phyloP scores from a whole-genome alignment of 2,113 vertebrate genomes.

The Meleagris gallopavo region DNA sequence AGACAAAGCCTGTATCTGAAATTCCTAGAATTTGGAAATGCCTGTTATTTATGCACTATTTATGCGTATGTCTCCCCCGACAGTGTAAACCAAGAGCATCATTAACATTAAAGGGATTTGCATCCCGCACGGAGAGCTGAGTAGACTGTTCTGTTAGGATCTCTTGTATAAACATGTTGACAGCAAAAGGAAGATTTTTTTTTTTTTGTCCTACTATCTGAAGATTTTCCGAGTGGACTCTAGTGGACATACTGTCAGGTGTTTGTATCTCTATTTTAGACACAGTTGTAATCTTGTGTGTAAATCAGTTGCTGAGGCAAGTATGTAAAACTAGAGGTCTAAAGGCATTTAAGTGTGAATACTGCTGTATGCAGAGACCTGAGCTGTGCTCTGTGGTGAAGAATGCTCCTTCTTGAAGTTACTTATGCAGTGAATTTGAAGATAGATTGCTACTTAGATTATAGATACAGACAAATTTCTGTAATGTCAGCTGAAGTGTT shows the following conservation, averaged over 20 bases:
- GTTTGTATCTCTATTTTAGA: neutral
- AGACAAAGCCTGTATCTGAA: neutral
- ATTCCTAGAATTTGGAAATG: neutral
- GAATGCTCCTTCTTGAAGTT: neutral
- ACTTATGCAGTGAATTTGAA: neutral
- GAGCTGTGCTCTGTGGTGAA: neutral
- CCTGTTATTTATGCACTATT: neutral
- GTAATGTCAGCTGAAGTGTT: neutral
- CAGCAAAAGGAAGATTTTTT: neutral
- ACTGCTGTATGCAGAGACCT: neutral
- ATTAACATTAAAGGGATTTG: constrained; percentile 34
- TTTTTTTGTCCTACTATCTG: neutral
- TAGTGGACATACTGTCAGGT: neutral
- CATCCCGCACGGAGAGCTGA: neutral
- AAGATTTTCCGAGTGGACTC: neutral
- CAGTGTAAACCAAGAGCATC: constrained; percentile 5
- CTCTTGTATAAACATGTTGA: constrained; percentile 35
- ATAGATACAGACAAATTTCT: neutral
- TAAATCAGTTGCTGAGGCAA: neutral
- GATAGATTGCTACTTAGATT: neutral
- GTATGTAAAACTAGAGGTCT: neutral
- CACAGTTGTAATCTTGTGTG: neutral
- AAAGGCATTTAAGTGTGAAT: neutral
- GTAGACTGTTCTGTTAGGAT: constrained; percentile 6
- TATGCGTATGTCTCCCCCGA: neutral